Percentiles rank a stretch among this genome's conserved stretches.
Conservation (phyloP, 2,888 invertebrate species). For the Aspidapion aeneum region DNA sequence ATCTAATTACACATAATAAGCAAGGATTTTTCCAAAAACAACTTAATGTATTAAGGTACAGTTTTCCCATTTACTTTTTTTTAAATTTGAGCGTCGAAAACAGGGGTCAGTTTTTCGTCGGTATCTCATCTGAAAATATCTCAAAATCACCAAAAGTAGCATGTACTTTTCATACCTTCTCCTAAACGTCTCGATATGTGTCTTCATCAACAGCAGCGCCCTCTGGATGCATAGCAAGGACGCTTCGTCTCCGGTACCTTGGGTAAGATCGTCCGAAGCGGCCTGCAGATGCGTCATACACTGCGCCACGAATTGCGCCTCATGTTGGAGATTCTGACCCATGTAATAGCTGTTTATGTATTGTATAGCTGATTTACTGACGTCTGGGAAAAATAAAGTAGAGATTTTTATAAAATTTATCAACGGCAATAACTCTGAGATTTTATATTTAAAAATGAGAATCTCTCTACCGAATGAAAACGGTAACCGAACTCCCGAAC, state of each 20-base stretch:
- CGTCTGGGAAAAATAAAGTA: slow-evolving; percentile 54
- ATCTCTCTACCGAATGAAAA: too few species aligned
- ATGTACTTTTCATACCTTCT: slow-evolving; percentile 66
- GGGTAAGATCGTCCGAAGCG: slow-evolving; percentile 68
- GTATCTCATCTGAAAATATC: too few species aligned
- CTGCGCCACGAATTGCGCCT: slow-evolving; percentile 88
- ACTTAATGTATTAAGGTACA: too few species aligned
- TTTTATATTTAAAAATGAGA: slow-evolving; percentile 5
- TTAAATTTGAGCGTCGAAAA: too few species aligned
- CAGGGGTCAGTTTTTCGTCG: too few species aligned
- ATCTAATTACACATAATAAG: too few species aligned
- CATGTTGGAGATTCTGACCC: slow-evolving; percentile 85
- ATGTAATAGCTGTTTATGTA: slow-evolving; percentile 93
- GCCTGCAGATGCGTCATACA: slow-evolving; percentile 90
- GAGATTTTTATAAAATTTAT: not conserved
- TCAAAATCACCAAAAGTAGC: too few species aligned
- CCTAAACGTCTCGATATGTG: slow-evolving; percentile 90
- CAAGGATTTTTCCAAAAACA: too few species aligned
- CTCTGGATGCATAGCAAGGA: slow-evolving; percentile 87
- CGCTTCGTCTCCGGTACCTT: slow-evolving; percentile 56
- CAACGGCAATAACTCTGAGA: not conserved
- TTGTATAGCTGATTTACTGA: slow-evolving; percentile 92
- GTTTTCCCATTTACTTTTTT: too few species aligned
- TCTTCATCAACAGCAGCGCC: slow-evolving; percentile 81
- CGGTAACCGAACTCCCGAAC: too few species aligned